These are phyloP conservation scores for Lipophrys pholis DNA, from an alignment of 2,113 vertebrate species.

Conservation along the genomic window DNA sequence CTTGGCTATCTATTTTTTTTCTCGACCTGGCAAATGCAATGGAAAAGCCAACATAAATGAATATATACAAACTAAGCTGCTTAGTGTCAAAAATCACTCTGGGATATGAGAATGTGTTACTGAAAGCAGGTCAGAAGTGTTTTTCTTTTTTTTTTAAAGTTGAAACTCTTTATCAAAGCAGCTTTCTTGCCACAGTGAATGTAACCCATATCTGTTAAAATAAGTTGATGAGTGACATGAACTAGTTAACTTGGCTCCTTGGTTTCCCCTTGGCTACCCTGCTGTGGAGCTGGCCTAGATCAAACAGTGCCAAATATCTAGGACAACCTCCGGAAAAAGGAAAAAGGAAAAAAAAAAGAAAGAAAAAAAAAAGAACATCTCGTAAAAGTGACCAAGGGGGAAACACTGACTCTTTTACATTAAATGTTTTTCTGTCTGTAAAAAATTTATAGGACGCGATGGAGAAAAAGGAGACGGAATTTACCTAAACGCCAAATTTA, in stretches of 20 bases:
- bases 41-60: slow-evolving; percentile 54
- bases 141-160: slow-evolving; percentile 13
- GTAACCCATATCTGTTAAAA: slow-evolving; percentile 61
- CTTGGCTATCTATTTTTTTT: slow-evolving; percentile 34
- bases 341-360: not conserved
- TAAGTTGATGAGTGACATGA: slow-evolving; percentile 76
- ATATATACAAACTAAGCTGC: slow-evolving; percentile 50
- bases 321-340: slow-evolving; percentile 63
- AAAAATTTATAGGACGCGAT: no score
- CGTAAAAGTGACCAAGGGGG: slow-evolving; percentile 44
- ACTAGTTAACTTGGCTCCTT: slow-evolving; percentile 77
- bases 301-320: slow-evolving; percentile 71
- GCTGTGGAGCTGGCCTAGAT: slow-evolving; percentile 76
- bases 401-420: not conserved
- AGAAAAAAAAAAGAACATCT: slow-evolving; percentile 17
- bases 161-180: not conserved
- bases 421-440: no score
- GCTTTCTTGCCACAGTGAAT: slow-evolving; percentile 9
- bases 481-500: no score
- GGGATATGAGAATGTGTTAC: slow-evolving; percentile 18
- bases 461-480: no score
- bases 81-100: slow-evolving; percentile 52
- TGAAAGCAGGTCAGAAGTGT: slow-evolving; percentile 54
- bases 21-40: slow-evolving; percentile 37
- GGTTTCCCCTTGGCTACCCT: slow-evolving; percentile 72